phyloP scores from a whole-genome alignment of 2,888 invertebrate species.

The Leptura quadrifasciata region DNA sequence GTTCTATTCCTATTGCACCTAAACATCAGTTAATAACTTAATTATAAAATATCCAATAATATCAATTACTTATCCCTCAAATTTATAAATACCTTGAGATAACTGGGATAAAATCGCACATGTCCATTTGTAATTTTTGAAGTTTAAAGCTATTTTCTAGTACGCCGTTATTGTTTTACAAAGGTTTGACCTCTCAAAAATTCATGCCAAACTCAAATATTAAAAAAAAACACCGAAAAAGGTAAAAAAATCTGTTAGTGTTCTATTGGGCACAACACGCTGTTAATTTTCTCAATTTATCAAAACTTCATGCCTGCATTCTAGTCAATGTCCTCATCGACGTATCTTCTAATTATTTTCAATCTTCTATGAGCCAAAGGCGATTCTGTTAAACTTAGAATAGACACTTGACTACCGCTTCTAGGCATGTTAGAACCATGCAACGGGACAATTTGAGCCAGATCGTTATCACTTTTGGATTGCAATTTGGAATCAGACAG shows the following conservation, averaged over 20 bases:
- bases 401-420: conserved; percentile 58
- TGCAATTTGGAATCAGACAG: conserved; percentile 60
- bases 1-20: too few species aligned
- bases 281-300: conserved; percentile 39
- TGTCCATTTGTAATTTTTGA: too few species aligned
- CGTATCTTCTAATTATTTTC: conserved; percentile 64
- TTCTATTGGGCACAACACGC: conserved; percentile 2
- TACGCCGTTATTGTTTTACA: background rate
- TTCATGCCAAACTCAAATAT: background rate
- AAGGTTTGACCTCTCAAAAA: background rate
- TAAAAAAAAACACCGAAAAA: background rate
- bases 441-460: conserved; percentile 49
- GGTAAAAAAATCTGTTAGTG: background rate
- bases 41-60: too few species aligned
- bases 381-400: conserved; percentile 60
- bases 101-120: too few species aligned
- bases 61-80: too few species aligned
- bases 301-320: conserved; percentile 59
- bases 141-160: background rate
- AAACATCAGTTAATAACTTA: too few species aligned
- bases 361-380: conserved; percentile 63
- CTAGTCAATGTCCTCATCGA: conserved; percentile 64
- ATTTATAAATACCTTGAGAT: too few species aligned
- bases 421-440: conserved; percentile 41
- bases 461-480: conserved; percentile 67